Conservation (phyloP, 2,113 vertebrate genomes). For the Cettia cetti region DNA sequence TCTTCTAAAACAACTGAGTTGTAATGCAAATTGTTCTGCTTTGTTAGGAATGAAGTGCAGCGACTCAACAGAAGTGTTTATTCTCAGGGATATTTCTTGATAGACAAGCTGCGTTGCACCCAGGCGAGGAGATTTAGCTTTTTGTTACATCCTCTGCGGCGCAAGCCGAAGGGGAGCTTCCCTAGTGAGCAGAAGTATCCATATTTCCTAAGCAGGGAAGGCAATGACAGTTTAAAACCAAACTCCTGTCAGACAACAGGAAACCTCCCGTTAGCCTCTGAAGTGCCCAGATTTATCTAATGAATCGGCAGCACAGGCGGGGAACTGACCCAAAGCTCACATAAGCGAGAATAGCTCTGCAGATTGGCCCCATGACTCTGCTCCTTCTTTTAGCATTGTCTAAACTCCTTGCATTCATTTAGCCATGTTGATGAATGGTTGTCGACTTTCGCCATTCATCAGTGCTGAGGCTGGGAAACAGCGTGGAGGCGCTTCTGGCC, state of each 20-base stretch:
- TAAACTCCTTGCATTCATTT: constrained; percentile 18
- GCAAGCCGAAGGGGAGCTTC: neutral
- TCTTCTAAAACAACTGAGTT: constrained; percentile 3
- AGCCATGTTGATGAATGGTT: neutral
- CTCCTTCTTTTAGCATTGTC: neutral
- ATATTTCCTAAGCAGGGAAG: neutral
- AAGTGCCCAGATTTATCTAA: neutral
- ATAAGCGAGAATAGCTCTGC: neutral
- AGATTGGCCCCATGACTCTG: neutral
- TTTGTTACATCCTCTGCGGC: neutral
- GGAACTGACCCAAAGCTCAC: neutral
- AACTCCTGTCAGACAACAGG: neutral
- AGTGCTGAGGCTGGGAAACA: neutral
- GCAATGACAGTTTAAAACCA: neutral
- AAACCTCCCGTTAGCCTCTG: neutral
- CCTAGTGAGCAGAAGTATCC: neutral
- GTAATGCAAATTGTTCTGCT: constrained; percentile 5
- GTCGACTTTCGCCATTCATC: neutral
- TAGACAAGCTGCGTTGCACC: neutral
- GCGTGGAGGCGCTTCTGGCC: neutral
- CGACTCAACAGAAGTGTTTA: neutral
- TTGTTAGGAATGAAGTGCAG: neutral
- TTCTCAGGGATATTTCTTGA: neutral
- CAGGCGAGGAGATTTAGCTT: neutral
- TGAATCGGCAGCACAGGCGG: neutral